Evolutionary conservation across 2,888 invertebrate genomes (phyloP).

Genomic region (Mactromeris polynyma): DNA sequence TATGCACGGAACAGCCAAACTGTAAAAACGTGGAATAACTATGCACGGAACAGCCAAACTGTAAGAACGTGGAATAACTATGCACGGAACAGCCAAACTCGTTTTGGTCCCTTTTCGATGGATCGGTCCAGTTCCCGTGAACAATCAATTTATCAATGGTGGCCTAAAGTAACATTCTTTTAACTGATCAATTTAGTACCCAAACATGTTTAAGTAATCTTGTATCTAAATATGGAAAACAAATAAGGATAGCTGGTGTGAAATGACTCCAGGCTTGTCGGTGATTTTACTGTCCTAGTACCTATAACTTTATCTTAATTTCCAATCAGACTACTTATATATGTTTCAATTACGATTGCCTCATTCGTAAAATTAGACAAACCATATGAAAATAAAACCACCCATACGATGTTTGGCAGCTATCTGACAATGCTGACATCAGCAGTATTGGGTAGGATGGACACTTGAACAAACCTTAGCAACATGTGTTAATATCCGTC

Average conservation of each 20-base stretch:
- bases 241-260: not conserved
- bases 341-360: not conserved
- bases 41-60: too few relatives aligned
- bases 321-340: not conserved
- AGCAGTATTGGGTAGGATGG: not conserved
- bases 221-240: constrained; percentile 3
- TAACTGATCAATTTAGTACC: not conserved
- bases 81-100: too few relatives aligned
- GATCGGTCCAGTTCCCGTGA: too few relatives aligned
- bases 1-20: too few relatives aligned
- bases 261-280: not conserved
- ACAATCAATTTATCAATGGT: too few relatives aligned
- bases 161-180: not conserved
- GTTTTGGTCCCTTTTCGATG: too few relatives aligned
- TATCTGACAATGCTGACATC: not conserved
- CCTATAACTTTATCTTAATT: not conserved
- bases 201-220: not conserved
- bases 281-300: not conserved
- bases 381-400: not conserved
- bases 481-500: not conserved
- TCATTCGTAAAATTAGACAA: not conserved
- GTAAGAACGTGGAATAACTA: too few relatives aligned
- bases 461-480: not conserved
- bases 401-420: not conserved
- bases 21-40: too few relatives aligned